Evolutionary conservation across 1,140 invertebrate genomes (phyloP).

Genomic region (Phymorhynchus buccinoides): DNA sequence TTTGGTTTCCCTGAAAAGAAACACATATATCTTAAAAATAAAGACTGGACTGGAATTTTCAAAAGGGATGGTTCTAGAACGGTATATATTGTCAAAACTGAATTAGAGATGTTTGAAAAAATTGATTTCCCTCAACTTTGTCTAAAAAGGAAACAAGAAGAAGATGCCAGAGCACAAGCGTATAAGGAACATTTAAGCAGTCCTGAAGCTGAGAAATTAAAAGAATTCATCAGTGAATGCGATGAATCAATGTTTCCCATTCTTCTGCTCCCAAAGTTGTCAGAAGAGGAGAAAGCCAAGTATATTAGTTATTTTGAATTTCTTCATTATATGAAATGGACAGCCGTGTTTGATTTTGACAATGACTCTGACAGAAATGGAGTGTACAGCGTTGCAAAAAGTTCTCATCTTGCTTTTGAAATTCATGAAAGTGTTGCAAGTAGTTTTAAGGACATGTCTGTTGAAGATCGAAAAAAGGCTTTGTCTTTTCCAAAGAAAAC

Average conservation of each 20-base stretch:
- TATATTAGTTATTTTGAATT: background rate
- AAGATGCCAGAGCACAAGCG: background rate
- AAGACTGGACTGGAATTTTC: background rate
- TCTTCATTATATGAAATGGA: background rate
- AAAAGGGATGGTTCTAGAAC: background rate
- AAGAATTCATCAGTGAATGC: background rate
- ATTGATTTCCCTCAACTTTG: background rate
- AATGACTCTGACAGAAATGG: conserved; percentile 2
- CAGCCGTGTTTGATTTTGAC: background rate
- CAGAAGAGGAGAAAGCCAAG: background rate
- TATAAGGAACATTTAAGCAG: background rate
- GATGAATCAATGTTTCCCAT: background rate
- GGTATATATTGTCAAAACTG: background rate
- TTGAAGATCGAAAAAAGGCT: background rate
- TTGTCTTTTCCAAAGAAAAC: background rate
- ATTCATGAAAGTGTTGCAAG: background rate
- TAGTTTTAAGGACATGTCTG: background rate
- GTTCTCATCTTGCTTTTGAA: background rate
- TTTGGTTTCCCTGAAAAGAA: background rate
- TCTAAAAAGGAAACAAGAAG: background rate
- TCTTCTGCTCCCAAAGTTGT: background rate
- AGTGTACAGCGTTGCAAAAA: background rate
- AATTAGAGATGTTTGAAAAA: background rate
- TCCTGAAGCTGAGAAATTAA: background rate
- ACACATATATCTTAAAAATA: background rate